Base-by-base conservation (phyloP, 2,113 vertebrate species). In the Scomber japonicus region DNA sequence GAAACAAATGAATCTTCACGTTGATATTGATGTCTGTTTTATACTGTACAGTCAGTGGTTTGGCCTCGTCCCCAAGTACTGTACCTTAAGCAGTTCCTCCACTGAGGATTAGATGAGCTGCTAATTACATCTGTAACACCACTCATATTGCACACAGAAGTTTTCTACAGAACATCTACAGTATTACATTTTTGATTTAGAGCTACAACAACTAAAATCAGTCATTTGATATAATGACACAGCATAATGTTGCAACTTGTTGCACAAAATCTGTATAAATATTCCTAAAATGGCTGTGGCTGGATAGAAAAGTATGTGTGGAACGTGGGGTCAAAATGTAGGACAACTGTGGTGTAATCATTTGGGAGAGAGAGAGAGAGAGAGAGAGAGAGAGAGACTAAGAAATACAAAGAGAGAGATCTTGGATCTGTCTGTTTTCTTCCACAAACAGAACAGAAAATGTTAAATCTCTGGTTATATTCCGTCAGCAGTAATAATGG, bases 61-160 rank as follows among this genome's bases (percentile, higher is more conserved):
- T 69, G 65, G 53, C 68, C 68, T 46, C 15, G 5, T 46, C 27
- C 59, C 63, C 16, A 3, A 13, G 13, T 24, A 14, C 49, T 40
- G 8, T 40, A 9, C 35, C 19, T 74, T 71, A 63, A 77, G 75
- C 70, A 78, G 65, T 24, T 72, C 14, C 17, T 31, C 56, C 8
- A 3, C 4, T 4, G 51, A 82, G 57, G 48, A 78, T 77, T 61
- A 80, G 53, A 80, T 67, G 61, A 80, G 81, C 79, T 67, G 73
- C 56, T 85, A 80, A 81, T 76, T 44, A 55, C 71, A 84, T 13
- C 14, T 54, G 56, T 81, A 88, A 88, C 83, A 48, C 10, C 40
- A 75, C 24, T 40, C 40, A 5, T 1, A 17, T 67, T 76, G 71
- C 65, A 68, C 54, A 80, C 71, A 74, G 44, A 71, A 69, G 14